Percentiles rank a stretch among this genome's conserved stretches.
Evolutionary conservation across 2,797 vertebrate species (phyloP).

Genomic region (Sus cebifrons): DNA sequence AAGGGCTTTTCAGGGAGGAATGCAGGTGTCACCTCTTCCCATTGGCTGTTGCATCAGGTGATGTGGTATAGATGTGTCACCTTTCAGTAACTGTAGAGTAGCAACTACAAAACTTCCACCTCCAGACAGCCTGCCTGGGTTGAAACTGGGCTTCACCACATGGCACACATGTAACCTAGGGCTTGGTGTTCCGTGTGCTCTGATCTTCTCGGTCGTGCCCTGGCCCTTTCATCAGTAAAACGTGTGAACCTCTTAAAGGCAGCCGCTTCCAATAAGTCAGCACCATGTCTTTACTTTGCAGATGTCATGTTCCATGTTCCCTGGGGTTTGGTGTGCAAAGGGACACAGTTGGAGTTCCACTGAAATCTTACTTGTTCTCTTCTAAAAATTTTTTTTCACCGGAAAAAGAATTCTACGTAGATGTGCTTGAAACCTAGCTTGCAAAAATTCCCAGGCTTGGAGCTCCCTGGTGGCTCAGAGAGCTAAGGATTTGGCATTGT

Average conservation of each 20-base stretch:
- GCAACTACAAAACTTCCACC: neutral
- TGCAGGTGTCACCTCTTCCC: neutral
- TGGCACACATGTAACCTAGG: too few relatives aligned
- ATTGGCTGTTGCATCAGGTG: neutral
- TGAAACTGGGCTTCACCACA: neutral
- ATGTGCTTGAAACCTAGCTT: slow-evolving; percentile 18
- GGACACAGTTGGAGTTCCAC: neutral
- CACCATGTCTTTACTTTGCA: neutral
- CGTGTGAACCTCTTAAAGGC: neutral
- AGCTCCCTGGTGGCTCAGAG: too few relatives aligned
- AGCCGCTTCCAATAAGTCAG: neutral
- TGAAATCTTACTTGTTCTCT: neutral
- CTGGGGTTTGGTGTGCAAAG: neutral
- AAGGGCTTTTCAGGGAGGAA: neutral
- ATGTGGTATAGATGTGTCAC: too few relatives aligned
- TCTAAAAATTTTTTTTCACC: slow-evolving; percentile 5
- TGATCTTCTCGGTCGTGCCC: neutral
- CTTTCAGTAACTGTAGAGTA: neutral
- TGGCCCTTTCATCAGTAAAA: slow-evolving; percentile 23
- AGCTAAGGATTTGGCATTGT: too few relatives aligned
- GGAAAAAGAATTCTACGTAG: neutral
- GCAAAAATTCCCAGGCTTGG: slow-evolving; percentile 32
- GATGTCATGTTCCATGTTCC: neutral
- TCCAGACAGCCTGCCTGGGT: neutral
- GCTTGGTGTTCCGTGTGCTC: neutral